Percentiles rank a stretch among this genome's conserved stretches.
These are phyloP conservation scores for Hypotaenidia philippensis DNA, from an alignment of 2,797 vertebrate genomes.

Conservation along the genomic window DNA sequence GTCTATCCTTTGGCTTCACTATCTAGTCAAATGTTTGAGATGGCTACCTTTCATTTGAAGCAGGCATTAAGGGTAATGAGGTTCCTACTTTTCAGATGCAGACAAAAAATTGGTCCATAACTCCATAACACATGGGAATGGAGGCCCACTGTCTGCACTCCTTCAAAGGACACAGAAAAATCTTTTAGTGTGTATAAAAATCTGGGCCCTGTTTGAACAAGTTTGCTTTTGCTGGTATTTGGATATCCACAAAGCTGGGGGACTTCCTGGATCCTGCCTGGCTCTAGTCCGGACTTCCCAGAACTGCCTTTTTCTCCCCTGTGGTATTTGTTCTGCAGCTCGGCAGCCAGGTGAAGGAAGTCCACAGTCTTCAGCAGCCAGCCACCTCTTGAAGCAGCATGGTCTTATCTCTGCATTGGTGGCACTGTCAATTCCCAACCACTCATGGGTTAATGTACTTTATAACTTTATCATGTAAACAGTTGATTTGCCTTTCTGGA, in stretches of 20 bases:
- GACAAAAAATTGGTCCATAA: neutral
- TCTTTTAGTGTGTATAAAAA: neutral
- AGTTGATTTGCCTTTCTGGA: neutral
- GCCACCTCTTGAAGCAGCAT: neutral
- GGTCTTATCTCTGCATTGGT: neutral
- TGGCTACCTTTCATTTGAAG: neutral
- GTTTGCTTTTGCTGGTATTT: neutral
- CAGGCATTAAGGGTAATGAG: neutral
- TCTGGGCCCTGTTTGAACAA: neutral
- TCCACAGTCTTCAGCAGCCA: neutral
- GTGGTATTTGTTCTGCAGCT: neutral
- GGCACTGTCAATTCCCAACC: neutral
- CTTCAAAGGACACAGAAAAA: neutral
- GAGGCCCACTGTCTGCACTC: neutral
- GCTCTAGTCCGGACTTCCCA: neutral
- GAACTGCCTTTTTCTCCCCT: fast-evolving
- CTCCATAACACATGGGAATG: neutral
- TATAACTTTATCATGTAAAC: neutral
- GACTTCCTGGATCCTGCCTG: neutral
- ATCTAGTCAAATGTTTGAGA: neutral
- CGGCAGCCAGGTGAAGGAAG: neutral
- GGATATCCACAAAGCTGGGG: neutral
- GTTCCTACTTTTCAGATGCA: neutral
- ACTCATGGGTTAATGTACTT: neutral
- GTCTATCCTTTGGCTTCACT: neutral